phyloP scores from a whole-genome alignment of 2,888 invertebrate species.

The Alviniconcha strummeri region DNA sequence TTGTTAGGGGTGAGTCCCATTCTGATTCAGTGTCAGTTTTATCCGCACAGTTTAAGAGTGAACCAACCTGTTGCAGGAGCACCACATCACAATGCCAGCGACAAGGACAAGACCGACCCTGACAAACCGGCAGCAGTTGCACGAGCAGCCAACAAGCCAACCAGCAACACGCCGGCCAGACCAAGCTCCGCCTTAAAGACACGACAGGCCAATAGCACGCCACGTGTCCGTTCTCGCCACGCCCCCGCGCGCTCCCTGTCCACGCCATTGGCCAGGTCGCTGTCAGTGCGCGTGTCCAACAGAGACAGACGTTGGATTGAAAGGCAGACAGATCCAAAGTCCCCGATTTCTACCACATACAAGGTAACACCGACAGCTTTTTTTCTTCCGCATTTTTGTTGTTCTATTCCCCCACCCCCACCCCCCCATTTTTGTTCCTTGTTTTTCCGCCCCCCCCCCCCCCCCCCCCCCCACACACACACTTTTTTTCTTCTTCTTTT shows the following conservation, averaged over 20 bases:
- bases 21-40: too few species aligned
- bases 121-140: background rate
- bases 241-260: conserved; percentile 25
- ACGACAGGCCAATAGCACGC: conserved; percentile 12
- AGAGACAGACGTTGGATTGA: conserved; percentile 20
- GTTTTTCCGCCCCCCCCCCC: background rate
- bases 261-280: conserved; percentile 23
- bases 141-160: background rate
- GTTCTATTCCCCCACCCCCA: background rate
- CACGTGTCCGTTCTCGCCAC: conserved; percentile 12
- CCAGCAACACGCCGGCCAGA: background rate
- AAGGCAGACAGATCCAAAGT: background rate
- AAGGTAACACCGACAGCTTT: conserved; percentile 2
- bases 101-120: background rate
- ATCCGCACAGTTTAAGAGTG: too few species aligned
- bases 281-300: conserved; percentile 22
- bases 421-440: background rate
- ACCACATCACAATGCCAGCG: background rate
- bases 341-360: conserved; percentile 12
- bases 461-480: background rate
- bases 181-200: conserved; percentile 6
- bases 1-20: too few species aligned
- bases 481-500: too few species aligned
- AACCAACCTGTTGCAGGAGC: background rate
- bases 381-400: background rate